Evolutionary conservation across 2,797 vertebrate species (phyloP), one percentile per base, ranked within the genome.

Genomic region (Mallotus villosus): DNA sequence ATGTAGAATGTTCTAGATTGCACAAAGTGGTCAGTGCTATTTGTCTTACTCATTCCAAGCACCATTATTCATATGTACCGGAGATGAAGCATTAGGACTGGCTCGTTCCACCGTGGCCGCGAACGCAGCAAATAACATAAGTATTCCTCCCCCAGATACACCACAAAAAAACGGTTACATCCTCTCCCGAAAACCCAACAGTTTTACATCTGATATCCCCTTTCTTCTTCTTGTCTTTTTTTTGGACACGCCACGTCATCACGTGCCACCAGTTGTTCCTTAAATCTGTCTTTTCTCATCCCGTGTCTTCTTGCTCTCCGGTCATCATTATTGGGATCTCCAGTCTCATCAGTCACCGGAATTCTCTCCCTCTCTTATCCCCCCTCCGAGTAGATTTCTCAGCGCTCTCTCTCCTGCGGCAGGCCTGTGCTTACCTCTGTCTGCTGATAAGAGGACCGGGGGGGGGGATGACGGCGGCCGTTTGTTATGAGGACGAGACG

Each of bases 1-100:
- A 97, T 96, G 95, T 93, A 94, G 97, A 94, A 95, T 94, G 91
- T 95, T 96, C 89, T 83, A 87, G 86, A 91, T 96, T 95, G 94
- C 93, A 94, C 93, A 93, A 94, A 94, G 94, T 94, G 94, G 91
- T 90, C 94, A 94, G 88, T 92, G 85, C 92, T 93, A 95, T 97
- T 98, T 95, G 94, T 97, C 94, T 94, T 94, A 83, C 87, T 87
- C 87, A 85, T 90, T 91, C 89, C 90, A 90, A 91, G 86, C 77
- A 53, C 86, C 82, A 87, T 91, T 89, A 90, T 91, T 91, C 86
- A 86, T 86, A 89, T 85, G 77, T 84, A 86, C 85, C 78, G 62
- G 80, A 55, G 84, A 90, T 88, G 84, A 92, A 90, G 78, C 85
- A 91, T 90, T 90, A 88, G 77, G 83, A 84, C 81, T 77, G 81